Conservation (phyloP, 2,113 vertebrate species). For the Pogonocichla stellata region DNA sequence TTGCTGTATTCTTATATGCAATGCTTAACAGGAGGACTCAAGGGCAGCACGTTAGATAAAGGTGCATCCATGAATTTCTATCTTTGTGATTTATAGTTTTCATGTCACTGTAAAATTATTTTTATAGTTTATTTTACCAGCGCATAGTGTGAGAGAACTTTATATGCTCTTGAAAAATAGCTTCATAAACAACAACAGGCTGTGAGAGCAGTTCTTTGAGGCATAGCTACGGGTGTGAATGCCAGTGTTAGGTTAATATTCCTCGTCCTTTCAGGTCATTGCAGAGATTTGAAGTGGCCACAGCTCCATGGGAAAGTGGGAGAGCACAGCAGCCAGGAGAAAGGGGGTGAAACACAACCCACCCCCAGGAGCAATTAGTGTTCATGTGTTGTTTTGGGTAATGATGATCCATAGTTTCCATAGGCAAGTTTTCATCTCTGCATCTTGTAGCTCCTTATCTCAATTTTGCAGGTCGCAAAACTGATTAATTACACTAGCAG, state of each 20-base stretch:
- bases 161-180: not conserved
- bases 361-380: not conserved
- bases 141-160: not conserved
- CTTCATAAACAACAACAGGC: not conserved
- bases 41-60: not conserved
- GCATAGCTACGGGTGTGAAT: not conserved
- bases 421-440: not conserved
- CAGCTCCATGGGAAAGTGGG: rapidly evolving
- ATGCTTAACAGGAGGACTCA: not conserved
- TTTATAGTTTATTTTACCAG: not conserved
- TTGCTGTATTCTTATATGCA: not conserved
- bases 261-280: not conserved
- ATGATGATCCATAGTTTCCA: not conserved
- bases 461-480: constrained; percentile 19
- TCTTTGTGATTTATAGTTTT: not conserved
- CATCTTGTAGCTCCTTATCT: constrained; percentile 36
- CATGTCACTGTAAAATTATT: not conserved
- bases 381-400: not conserved
- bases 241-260: not conserved
- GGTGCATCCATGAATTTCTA: not conserved
- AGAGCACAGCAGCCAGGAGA: not conserved
- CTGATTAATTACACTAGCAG: constrained; percentile 30
- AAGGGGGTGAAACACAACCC: not conserved
- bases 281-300: not conserved
- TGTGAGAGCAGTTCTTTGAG: not conserved